A percentile compares a stretch with the other conserved stretches of the same genome.
Evolutionary conservation across 2,113 vertebrate species (phyloP).

Genomic region (Oryzias melastigma): DNA sequence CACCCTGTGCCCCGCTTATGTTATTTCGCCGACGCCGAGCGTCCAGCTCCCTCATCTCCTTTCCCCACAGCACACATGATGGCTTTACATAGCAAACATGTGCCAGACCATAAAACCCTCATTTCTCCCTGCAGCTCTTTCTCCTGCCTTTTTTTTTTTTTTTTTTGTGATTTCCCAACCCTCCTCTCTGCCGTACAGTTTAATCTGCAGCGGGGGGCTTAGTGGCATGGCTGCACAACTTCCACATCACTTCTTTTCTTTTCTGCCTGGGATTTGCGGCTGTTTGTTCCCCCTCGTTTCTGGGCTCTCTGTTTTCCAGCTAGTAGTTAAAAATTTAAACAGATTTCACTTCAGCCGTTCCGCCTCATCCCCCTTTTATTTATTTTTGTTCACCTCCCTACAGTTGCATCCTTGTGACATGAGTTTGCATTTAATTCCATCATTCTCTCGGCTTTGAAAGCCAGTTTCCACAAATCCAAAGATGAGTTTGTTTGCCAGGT

Average conservation of each 20-base stretch:
- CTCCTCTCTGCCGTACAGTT: conserved; percentile 50
- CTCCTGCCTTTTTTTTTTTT: conserved; percentile 26
- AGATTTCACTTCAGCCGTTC: conserved; percentile 3
- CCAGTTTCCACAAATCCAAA: background rate
- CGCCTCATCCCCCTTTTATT: background rate
- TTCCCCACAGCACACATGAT: conserved; percentile 42
- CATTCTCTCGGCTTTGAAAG: background rate
- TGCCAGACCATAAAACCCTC: conserved; percentile 66
- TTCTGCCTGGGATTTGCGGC: conserved; percentile 51
- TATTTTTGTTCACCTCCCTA: background rate
- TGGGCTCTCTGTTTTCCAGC: conserved; percentile 14
- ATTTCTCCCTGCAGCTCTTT: conserved; percentile 55
- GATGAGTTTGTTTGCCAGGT: conserved; percentile 20
- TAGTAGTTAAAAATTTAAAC: conserved; percentile 23
- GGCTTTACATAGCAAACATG: conserved; percentile 55
- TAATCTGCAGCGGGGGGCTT: conserved; percentile 68
- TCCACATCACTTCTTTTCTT: conserved; percentile 62
- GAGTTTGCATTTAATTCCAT: conserved; percentile 42
- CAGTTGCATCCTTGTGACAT: conserved; percentile 20
- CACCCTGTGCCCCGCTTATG: conserved; percentile 14
- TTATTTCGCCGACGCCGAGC: conserved; percentile 15
- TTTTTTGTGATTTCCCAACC: conserved; percentile 17
- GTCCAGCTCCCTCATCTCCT: conserved; percentile 23
- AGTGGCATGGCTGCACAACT: conserved; percentile 64
- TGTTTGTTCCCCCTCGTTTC: conserved; percentile 29